Base-by-base conservation (phyloP, 2,113 vertebrate genomes). In the Arizona elegans region DNA sequence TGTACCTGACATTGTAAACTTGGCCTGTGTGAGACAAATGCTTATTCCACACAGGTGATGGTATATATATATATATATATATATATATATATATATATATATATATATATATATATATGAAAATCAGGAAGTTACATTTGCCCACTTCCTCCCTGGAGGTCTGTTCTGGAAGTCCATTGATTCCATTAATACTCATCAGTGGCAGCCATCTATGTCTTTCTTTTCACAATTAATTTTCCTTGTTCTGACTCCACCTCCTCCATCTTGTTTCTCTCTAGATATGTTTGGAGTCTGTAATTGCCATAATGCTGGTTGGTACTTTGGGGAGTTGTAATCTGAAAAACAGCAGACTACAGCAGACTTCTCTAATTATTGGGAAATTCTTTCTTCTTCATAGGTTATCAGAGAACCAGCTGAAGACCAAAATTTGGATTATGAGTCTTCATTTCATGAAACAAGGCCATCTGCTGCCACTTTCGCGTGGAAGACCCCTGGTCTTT, bases 401-500 rank as follows among this genome's bases (percentile, higher is more conserved):
- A 93, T 95, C 92, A 96, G 91, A 94, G 96, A 97, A 90, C 96
- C 94, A 55, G 93, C 95, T 75, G 95, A 96, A 89, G 89, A 93
- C 5, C 93, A 95, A 65, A 2, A 92, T 86, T 92, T 95, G 65
- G 94, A 92, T 92, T 92, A 75, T 87, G 70, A 94, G 33, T 88
- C 93, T 65, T 85, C 94, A 13, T 93, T 90, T 91, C 92, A 94
- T 86, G 90, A 91, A 89, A 90, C 92, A 38, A 95, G 90, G 87
- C 90, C 94, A 43, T 92, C 62, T 92, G 56, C 88, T 92, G 56
- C 86, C 92, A 94, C 89, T 92, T 87, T 75, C 70, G 91, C 3
- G 0, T 33, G n/a, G 62, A 54, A 52, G 75, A 17, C 33, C 62
- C 8, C 33, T 52, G 38, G 90, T 38, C 58, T 93, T 92, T 90